phyloP scores from a whole-genome alignment of 2,888 invertebrate species.

The Leptinotarsa juncta region DNA sequence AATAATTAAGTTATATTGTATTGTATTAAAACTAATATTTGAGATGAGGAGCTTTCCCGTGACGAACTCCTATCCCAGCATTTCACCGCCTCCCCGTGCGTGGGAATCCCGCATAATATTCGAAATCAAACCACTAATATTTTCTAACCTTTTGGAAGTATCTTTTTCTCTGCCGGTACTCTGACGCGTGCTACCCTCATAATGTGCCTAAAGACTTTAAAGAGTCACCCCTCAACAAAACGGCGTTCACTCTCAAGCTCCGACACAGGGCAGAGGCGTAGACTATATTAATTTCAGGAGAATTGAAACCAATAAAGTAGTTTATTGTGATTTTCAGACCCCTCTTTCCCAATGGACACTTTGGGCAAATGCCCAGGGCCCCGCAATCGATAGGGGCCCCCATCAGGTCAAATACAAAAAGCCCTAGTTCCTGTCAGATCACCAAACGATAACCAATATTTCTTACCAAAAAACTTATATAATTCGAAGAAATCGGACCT shows the following conservation, averaged over 20 bases:
- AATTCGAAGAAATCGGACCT: too few relatives aligned
- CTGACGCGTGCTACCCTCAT: constrained; percentile 59
- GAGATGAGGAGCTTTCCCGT: constrained; percentile 18
- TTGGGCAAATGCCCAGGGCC: too few relatives aligned
- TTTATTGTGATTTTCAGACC: too few relatives aligned
- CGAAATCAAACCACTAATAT: constrained; percentile 44
- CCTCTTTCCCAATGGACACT: too few relatives aligned
- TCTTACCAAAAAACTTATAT: too few relatives aligned
- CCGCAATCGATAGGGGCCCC: too few relatives aligned
- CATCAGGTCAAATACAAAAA: too few relatives aligned
- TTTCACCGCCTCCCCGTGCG: constrained; percentile 41
- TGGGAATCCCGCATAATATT: constrained; percentile 57
- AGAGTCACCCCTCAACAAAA: constrained; percentile 36
- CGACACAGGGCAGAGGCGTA: constrained; percentile 12
- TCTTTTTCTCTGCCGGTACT: constrained; percentile 45
- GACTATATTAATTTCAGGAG: background rate
- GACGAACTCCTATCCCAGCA: constrained; percentile 24
- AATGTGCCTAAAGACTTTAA: constrained; percentile 35
- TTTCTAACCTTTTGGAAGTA: constrained; percentile 44
- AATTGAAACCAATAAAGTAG: too few relatives aligned
- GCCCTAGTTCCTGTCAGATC: too few relatives aligned
- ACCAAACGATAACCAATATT: too few relatives aligned
- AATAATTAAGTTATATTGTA: too few relatives aligned
- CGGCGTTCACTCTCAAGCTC: constrained; percentile 23
- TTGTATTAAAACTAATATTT: too few relatives aligned